phyloP scores from a whole-genome alignment of 2,113 vertebrate species.

The Mesembrinibis cayennensis region DNA sequence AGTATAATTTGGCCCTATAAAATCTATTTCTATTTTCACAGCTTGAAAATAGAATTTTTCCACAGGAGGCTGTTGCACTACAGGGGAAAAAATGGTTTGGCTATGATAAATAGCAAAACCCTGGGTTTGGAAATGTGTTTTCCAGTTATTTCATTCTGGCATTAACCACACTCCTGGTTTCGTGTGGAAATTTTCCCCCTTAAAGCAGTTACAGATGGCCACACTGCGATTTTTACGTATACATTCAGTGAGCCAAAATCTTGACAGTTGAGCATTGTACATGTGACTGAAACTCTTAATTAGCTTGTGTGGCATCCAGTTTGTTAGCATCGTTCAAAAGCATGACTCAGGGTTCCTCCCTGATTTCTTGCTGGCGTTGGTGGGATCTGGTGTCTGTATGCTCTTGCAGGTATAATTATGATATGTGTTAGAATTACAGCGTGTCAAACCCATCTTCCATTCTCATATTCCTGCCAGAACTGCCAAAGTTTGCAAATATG shows the following conservation, averaged over 20 bases:
- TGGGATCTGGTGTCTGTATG: not conserved
- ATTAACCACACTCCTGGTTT: not conserved
- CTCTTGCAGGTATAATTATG: not conserved
- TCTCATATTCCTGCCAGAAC: slow-evolving; percentile 7
- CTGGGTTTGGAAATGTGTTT: slow-evolving; percentile 37
- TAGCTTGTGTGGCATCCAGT: not conserved
- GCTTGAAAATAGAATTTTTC: slow-evolving; percentile 58
- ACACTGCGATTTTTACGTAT: not conserved
- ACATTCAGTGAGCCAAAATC: not conserved
- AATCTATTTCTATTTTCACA: slow-evolving; percentile 18
- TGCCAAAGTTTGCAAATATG: slow-evolving; percentile 53
- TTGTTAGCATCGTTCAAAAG: not conserved
- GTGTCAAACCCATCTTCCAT: not conserved
- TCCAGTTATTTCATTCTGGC: slow-evolving; percentile 49
- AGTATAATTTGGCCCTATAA: not conserved
- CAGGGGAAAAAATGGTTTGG: not conserved
- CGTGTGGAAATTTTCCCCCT: slow-evolving; percentile 36
- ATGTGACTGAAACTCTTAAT: not conserved
- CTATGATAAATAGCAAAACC: slow-evolving; percentile 19
- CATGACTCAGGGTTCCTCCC: not conserved
- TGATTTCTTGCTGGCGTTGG: not conserved
- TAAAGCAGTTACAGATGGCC: slow-evolving; percentile 25
- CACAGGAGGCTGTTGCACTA: not conserved
- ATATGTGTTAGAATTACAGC: not conserved
- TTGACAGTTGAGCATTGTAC: not conserved